These are phyloP conservation scores for Hydrolagus colliei DNA, from an alignment of 2,797 vertebrate genomes.

Conservation along the genomic window DNA sequence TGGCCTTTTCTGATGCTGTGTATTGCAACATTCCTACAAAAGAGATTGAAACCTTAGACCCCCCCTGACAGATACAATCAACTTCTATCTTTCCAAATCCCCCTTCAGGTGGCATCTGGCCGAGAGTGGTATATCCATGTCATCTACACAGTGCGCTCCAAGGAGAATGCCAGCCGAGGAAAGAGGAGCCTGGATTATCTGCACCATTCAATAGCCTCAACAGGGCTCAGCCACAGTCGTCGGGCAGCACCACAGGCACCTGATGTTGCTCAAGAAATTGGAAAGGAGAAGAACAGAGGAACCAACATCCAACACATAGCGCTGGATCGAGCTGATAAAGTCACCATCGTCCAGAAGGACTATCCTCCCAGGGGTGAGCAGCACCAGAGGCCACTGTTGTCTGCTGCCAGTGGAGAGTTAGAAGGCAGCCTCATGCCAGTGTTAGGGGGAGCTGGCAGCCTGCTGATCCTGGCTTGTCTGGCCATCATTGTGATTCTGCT, in stretches of 20 bases:
- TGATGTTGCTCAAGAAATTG: conserved; percentile 46
- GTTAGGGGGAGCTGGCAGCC: conserved; percentile 51
- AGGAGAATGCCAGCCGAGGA: conserved; percentile 58
- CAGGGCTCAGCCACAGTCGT: conserved; percentile 35
- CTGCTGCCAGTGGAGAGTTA: conserved; percentile 52
- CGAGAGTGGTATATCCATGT: conserved; percentile 67
- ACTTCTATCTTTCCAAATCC: neutral
- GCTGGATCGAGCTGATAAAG: conserved; percentile 53
- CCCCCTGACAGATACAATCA: neutral
- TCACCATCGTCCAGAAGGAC: conserved; percentile 53
- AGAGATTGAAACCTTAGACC: too few relatives aligned
- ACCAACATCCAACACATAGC: conserved; percentile 66
- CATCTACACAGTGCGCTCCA: conserved; percentile 61
- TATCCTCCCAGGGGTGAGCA: conserved; percentile 39
- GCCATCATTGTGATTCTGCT: conserved; percentile 48
- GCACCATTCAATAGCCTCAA: conserved; percentile 48
- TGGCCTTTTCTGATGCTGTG: too few relatives aligned
- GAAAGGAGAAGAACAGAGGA: conserved; percentile 59
- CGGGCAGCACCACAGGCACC: conserved; percentile 32
- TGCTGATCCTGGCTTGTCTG: conserved; percentile 58
- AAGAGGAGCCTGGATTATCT: conserved; percentile 63
- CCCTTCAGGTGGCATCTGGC: conserved; percentile 64
- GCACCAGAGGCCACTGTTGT: conserved; percentile 50
- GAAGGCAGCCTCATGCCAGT: conserved; percentile 40
- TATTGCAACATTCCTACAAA: too few relatives aligned